Evolutionary conservation across 2,113 vertebrate species (phyloP).

Genomic region (Budorcas taxicolor): DNA sequence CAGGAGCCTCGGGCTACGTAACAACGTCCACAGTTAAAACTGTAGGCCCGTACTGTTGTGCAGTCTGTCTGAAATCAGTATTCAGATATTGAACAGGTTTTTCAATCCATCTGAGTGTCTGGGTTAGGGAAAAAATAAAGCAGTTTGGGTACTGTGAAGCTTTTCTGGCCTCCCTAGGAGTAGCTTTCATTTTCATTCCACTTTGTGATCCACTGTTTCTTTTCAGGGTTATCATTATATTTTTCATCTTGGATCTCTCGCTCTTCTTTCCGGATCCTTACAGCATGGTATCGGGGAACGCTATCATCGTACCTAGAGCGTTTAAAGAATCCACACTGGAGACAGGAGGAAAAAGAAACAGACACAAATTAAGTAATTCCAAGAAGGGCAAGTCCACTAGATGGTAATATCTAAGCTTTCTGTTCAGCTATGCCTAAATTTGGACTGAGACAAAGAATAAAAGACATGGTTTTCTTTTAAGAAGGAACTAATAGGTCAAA

Average conservation of each 20-base stretch:
- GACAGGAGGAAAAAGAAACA: not conserved
- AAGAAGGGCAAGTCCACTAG: not conserved
- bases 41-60: conserved; percentile 58
- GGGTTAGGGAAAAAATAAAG: not conserved
- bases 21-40: conserved; percentile 69
- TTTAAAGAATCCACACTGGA: conserved; percentile 96
- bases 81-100: conserved; percentile 43
- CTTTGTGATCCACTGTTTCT: conserved; percentile 94
- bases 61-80: conserved; percentile 49
- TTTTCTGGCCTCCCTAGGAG: conserved; percentile 77
- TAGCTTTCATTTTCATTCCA: conserved; percentile 95
- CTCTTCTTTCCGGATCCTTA: conserved; percentile 92
- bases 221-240: conserved; percentile 82
- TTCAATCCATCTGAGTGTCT: conserved; percentile 42
- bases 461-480: conserved; percentile 11
- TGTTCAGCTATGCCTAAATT: conserved; percentile 21
- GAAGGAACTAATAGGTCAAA: not conserved
- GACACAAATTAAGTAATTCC: not conserved
- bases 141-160: not conserved
- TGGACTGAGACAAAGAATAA: not conserved
- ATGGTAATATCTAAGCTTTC: not conserved
- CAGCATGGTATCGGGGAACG: conserved; percentile 93
- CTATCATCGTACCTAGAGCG: conserved; percentile 93
- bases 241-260: conserved; percentile 84
- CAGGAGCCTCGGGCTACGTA: conserved; percentile 61